Percentiles rank a stretch among this genome's conserved stretches.
Conservation (phyloP, 1,140 invertebrate species). For the Oppia nitens region DNA sequence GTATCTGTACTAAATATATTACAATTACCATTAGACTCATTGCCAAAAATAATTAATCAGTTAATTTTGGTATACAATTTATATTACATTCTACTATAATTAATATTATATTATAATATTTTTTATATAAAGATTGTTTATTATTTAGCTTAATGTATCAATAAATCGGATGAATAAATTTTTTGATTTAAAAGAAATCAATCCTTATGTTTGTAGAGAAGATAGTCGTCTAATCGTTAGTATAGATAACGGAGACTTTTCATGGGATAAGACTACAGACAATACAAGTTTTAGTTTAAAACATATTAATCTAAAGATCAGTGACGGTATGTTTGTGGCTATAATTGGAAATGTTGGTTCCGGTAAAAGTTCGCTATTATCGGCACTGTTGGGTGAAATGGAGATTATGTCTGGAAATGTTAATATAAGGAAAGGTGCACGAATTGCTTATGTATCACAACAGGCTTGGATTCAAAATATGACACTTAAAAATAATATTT, state of each 20-base stretch:
- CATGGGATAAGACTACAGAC: neutral
- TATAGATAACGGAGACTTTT: neutral
- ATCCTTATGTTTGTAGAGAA: conserved; percentile 18
- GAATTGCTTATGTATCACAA: conserved; percentile 35
- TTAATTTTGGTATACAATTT: conserved; percentile 14
- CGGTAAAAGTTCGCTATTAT: conserved; percentile 35
- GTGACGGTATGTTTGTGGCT: conserved; percentile 27
- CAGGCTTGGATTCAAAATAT: conserved; percentile 42
- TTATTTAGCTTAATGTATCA: conserved; percentile 45
- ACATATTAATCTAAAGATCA: conserved; percentile 20
- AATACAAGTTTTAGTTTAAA: conserved; percentile 12
- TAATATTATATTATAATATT: conserved; percentile 30
- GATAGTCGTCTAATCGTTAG: conserved; percentile 7
- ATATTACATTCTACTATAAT: conserved; percentile 26
- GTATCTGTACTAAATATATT: conserved; percentile 88
- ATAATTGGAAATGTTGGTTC: conserved; percentile 35
- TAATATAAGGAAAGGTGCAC: conserved; percentile 19
- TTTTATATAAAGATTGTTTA: no score
- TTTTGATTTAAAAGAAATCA: conserved; percentile 46
- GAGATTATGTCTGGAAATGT: conserved; percentile 21
- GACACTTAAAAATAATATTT: conserved; percentile 35
- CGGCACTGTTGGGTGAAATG: conserved; percentile 35
- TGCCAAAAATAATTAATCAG: conserved; percentile 34
- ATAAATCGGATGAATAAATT: conserved; percentile 72
- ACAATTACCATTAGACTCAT: conserved; percentile 23